phyloP scores from a whole-genome alignment of 2,113 vertebrate species.

The Dromas ardeola region DNA sequence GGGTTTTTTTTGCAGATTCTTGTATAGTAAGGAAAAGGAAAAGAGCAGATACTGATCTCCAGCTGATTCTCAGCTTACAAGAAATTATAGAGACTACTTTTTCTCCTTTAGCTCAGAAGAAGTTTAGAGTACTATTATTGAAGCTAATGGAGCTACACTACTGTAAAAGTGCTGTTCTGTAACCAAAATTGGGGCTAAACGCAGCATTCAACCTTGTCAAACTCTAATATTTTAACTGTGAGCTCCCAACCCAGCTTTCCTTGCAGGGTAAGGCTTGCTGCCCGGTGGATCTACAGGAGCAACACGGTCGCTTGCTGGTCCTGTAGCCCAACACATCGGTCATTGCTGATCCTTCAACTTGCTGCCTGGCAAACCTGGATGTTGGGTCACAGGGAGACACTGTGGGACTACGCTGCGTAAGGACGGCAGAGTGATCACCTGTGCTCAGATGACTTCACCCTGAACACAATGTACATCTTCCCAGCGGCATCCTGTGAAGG shows the following conservation, averaged over 20 bases:
- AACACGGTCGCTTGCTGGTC: not conserved
- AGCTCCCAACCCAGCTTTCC: not conserved
- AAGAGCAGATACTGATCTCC: not conserved
- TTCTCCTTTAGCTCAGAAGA: not conserved
- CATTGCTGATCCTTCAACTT: not conserved
- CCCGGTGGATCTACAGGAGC: not conserved
- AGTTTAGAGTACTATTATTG: not conserved
- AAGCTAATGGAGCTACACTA: not conserved
- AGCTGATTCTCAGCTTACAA: not conserved
- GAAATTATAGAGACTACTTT: slow-evolving; percentile 1
- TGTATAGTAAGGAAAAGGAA: not conserved
- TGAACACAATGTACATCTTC: not conserved
- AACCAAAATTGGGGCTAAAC: not conserved
- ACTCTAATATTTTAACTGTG: not conserved
- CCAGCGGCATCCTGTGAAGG: not conserved
- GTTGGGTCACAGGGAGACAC: fast-evolving
- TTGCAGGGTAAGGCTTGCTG: not conserved
- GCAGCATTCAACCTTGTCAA: not conserved
- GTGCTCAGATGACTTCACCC: not conserved
- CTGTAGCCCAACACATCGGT: fast-evolving
- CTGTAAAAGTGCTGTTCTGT: not conserved
- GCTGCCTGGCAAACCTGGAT: not conserved
- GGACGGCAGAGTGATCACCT: not conserved
- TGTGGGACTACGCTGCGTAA: not conserved
- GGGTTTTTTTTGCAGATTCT: not conserved